Evolutionary conservation across 2,888 invertebrate species (phyloP).

Genomic region (Apotomis betuletana): DNA sequence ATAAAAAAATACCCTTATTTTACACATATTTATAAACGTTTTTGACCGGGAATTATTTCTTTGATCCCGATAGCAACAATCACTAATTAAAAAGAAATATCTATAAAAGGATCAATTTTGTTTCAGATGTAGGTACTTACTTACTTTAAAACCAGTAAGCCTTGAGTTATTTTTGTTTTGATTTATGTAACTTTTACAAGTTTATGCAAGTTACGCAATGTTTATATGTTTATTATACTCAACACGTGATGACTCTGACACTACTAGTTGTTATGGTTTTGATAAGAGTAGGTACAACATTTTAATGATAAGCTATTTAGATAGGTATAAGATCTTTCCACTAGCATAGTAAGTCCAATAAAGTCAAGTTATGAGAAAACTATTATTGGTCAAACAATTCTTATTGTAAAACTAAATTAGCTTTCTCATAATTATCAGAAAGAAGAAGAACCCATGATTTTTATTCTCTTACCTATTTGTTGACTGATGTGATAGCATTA

Average conservation of each 20-base stretch:
- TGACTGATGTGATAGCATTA: too few relatives aligned
- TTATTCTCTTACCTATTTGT: neutral
- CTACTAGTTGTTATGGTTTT: slow-evolving; percentile 14
- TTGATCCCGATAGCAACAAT: slow-evolving; percentile 7
- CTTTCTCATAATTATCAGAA: neutral
- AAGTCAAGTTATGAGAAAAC: slow-evolving; percentile 20
- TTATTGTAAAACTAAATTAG: neutral
- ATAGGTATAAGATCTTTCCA: slow-evolving; percentile 1
- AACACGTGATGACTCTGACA: slow-evolving; percentile 1
- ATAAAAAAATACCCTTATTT: too few relatives aligned
- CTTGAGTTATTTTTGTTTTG: neutral
- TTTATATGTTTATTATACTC: slow-evolving; percentile 24
- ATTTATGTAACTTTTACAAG: slow-evolving; percentile 9
- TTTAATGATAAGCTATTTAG: slow-evolving; percentile 8
- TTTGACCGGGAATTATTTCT: too few relatives aligned
- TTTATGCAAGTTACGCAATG: neutral
- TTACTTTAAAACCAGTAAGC: neutral
- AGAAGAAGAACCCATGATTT: neutral
- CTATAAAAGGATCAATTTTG: too few relatives aligned
- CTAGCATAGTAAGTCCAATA: slow-evolving; percentile 19
- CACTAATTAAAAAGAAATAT: too few relatives aligned
- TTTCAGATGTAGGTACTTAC: neutral
- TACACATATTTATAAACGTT: too few relatives aligned
- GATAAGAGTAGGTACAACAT: slow-evolving; percentile 32
- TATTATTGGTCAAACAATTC: neutral